Percentiles rank a stretch among this genome's conserved stretches.
Conservation (phyloP, 2,113 vertebrate genomes). For the Asarcornis scutulata region DNA sequence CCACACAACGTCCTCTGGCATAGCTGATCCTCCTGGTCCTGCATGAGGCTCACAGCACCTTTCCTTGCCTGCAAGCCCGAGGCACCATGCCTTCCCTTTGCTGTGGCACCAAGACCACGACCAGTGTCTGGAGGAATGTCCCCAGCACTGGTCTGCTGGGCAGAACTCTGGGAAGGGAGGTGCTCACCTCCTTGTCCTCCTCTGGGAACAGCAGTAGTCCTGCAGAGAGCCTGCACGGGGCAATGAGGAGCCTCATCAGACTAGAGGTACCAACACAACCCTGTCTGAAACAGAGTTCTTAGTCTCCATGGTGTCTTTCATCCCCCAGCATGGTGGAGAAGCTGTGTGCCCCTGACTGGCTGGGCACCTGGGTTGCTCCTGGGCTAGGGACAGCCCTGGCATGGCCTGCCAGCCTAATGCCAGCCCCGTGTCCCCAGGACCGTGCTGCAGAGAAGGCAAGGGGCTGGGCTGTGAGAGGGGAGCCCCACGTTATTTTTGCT, state of each 20-base stretch:
- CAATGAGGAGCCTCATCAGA: rapidly evolving
- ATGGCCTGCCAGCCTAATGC: neutral
- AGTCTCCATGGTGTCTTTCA: neutral
- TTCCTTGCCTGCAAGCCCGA: neutral
- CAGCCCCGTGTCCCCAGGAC: neutral
- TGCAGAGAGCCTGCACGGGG: neutral
- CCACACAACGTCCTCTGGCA: neutral
- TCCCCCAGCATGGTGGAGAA: neutral
- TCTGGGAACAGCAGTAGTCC: neutral
- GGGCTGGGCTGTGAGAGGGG: neutral
- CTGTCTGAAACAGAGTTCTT: neutral
- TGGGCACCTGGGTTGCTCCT: neutral
- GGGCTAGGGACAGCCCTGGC: neutral
- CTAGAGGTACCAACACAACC: neutral
- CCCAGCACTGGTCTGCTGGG: neutral
- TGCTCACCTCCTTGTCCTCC: neutral
- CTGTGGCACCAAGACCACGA: neutral
- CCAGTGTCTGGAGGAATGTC: rapidly evolving
- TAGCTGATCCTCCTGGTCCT: neutral
- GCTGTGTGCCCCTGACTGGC: neutral
- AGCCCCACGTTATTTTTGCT: constrained; percentile 21
- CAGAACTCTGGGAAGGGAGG: neutral
- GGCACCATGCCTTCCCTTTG: neutral
- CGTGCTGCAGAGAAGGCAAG: neutral
- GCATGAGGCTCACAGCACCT: neutral